Evolutionary conservation across 2,797 vertebrate species (phyloP).

Genomic region (Falco novaeseelandiae): DNA sequence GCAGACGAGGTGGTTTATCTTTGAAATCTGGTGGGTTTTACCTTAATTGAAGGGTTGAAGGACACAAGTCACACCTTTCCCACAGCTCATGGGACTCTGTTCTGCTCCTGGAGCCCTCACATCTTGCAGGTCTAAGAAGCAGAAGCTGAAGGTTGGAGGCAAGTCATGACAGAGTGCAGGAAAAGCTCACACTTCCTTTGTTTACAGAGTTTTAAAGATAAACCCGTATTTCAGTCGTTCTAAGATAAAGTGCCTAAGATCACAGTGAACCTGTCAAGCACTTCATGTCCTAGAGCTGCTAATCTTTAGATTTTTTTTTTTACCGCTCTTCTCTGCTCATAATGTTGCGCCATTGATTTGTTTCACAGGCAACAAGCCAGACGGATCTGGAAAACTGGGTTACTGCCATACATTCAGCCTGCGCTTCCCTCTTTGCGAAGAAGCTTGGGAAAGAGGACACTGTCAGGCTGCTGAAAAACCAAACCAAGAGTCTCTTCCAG

Average conservation of each 20-base stretch:
- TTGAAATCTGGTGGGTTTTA: not conserved
- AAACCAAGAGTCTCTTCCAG: slow-evolving; percentile 88
- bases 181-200: not conserved
- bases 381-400: slow-evolving; percentile 96
- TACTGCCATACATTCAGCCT: slow-evolving; percentile 93
- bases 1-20: not conserved
- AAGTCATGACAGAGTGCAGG: not conserved
- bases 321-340: not conserved
- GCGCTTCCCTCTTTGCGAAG: slow-evolving; percentile 92
- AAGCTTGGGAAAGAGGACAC: slow-evolving; percentile 95
- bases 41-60: not conserved
- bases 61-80: not conserved
- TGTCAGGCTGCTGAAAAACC: slow-evolving; percentile 85
- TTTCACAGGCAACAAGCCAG: slow-evolving; percentile 88
- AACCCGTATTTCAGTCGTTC: not conserved
- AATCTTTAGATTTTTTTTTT: not conserved
- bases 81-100: not conserved
- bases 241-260: not conserved
- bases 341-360: not conserved
- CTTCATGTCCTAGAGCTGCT: not conserved
- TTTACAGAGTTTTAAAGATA: not conserved
- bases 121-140: not conserved
- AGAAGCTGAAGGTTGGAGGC: not conserved
- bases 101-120: not conserved
- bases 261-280: not conserved